phyloP scores from a whole-genome alignment of 2,113 vertebrate genomes.

The Apteryx mantelli region DNA sequence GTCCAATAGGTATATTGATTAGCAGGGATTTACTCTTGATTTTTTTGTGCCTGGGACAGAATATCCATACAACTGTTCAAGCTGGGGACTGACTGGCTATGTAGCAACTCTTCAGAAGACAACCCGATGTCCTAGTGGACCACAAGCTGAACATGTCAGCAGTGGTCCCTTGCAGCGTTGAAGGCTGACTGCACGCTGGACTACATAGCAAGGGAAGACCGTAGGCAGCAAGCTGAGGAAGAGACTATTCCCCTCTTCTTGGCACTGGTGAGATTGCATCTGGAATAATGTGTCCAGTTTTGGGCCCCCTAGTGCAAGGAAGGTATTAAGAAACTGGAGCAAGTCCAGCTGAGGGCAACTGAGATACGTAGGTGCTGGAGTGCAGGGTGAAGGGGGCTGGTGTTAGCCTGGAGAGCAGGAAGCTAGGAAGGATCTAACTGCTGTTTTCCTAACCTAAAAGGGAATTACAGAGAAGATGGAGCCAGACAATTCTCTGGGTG shows the following conservation, averaged over 20 bases:
- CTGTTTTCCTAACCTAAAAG: neutral
- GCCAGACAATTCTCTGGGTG: neutral
- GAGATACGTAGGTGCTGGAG: neutral
- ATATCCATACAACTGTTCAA: neutral
- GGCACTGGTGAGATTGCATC: neutral
- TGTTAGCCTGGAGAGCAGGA: neutral
- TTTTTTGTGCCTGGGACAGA: neutral
- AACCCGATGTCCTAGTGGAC: neutral
- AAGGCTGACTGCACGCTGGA: neutral
- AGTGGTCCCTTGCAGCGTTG: neutral
- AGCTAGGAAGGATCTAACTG: neutral
- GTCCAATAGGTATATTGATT: neutral
- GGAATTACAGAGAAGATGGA: neutral
- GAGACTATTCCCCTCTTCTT: neutral
- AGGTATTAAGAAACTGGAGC: neutral
- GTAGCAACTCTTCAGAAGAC: neutral
- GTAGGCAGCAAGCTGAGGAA: neutral
- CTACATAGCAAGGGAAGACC: neutral
- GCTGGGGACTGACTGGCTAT: neutral
- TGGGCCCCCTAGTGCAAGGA: neutral
- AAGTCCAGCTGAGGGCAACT: neutral
- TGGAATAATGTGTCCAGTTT: neutral
- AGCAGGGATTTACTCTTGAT: neutral
- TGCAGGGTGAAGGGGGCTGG: neutral
- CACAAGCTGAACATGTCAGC: neutral